These are phyloP conservation scores for Lynx canadensis DNA, from an alignment of 2,113 vertebrate species.

Conservation along the genomic window DNA sequence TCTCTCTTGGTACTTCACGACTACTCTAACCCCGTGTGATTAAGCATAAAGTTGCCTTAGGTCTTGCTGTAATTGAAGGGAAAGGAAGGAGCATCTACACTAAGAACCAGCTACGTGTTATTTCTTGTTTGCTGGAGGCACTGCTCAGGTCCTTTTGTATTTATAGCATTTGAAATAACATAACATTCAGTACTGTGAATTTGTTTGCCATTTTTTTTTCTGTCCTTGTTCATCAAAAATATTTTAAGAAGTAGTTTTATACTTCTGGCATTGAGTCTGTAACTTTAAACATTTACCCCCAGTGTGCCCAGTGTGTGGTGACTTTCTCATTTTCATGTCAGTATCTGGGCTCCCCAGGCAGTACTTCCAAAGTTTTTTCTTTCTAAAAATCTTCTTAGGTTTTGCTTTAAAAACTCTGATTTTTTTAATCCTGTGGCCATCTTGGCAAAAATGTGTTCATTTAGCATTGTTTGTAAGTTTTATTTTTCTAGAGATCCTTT, in stretches of 20 bases:
- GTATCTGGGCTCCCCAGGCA: conserved; percentile 1
- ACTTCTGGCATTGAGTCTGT: background rate
- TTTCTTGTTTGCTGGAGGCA: conserved; percentile 3
- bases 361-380: conserved; percentile 7
- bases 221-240: background rate
- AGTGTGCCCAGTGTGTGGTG: background rate
- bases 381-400: background rate
- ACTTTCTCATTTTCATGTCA: conserved; percentile 4
- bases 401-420: background rate
- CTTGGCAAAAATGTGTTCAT: background rate
- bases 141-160: background rate
- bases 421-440: background rate
- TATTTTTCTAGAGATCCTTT: background rate
- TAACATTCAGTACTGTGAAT: background rate
- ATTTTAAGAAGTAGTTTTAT: background rate
- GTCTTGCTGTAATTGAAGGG: background rate
- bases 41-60: background rate
- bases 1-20: background rate
- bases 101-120: background rate
- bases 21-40: background rate
- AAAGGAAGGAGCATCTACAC: background rate
- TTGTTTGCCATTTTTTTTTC: background rate
- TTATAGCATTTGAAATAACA: background rate
- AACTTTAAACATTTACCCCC: background rate
- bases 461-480: background rate